phyloP scores from a whole-genome alignment of 2,113 vertebrate genomes.

The Ibidorhyncha struthersii region DNA sequence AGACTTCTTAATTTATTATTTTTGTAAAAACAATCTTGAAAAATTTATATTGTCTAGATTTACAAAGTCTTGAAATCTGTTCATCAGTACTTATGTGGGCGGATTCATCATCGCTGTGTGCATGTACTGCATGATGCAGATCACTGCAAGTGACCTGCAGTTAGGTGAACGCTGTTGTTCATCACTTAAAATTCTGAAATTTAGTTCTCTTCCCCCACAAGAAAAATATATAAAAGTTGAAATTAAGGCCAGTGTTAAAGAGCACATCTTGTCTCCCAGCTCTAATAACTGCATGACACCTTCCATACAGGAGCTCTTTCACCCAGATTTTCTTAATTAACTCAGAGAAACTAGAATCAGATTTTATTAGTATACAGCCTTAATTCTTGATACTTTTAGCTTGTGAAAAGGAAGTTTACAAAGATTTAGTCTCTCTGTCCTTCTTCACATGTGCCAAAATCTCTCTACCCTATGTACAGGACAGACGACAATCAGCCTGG shows the following conservation, averaged over 20 bases:
- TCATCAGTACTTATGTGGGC: neutral
- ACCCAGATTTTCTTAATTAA: neutral
- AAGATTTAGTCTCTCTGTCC: neutral
- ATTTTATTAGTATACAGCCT: neutral
- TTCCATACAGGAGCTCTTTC: neutral
- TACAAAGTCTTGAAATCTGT: neutral
- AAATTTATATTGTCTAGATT: neutral
- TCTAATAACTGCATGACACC: neutral
- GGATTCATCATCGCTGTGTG: neutral
- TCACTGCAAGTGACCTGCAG: neutral
- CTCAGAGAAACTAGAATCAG: slow-evolving; percentile 1
- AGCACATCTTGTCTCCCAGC: neutral
- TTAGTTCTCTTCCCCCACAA: neutral
- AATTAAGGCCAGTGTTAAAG: slow-evolving; percentile 28
- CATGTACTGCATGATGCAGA: neutral
- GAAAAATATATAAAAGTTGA: neutral
- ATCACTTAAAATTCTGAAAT: neutral
- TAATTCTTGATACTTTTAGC: slow-evolving; percentile 29
- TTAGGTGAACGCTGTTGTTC: neutral
- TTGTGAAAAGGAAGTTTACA: neutral
- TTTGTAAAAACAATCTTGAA: slow-evolving; percentile 36
- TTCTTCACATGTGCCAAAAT: neutral
- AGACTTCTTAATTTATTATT: neutral
- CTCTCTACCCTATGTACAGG: neutral
- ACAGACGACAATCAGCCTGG: neutral